phyloP scores from a whole-genome alignment of 2,113 vertebrate genomes.

The Gopherus flavomarginatus region DNA sequence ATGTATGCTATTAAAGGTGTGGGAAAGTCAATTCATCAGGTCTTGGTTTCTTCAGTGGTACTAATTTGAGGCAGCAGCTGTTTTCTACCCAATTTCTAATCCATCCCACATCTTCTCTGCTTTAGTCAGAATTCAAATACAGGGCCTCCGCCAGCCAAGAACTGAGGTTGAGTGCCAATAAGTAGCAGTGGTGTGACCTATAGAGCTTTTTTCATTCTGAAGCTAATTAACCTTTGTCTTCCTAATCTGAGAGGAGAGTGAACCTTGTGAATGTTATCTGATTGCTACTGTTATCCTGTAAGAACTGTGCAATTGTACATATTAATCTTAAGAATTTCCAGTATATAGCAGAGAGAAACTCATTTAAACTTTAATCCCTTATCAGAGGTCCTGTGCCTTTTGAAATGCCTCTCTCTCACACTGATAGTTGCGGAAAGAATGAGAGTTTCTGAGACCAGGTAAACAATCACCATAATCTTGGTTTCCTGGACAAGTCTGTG shows the following conservation, averaged over 20 bases:
- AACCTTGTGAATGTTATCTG: neutral
- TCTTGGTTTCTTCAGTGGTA: neutral
- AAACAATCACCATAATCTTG: neutral
- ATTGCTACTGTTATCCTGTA: neutral
- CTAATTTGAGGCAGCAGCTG: neutral
- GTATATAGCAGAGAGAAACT: neutral
- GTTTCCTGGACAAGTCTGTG: fast-evolving
- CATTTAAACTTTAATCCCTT: neutral
- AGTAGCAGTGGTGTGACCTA: neutral
- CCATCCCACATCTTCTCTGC: neutral
- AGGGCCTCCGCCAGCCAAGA: neutral
- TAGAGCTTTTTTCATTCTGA: neutral
- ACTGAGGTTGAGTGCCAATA: neutral
- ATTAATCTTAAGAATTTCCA: neutral
- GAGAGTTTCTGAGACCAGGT: neutral
- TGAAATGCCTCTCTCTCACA: neutral
- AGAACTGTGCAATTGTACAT: neutral
- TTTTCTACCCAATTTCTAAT: neutral
- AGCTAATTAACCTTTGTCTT: neutral
- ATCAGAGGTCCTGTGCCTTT: neutral
- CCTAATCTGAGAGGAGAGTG: neutral
- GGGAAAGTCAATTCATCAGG: neutral
- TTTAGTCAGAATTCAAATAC: neutral
- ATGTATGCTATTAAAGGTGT: neutral
- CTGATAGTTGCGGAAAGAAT: neutral